Conservation (phyloP, 1,140 invertebrate genomes). For the Arctopsyche grandis region DNA sequence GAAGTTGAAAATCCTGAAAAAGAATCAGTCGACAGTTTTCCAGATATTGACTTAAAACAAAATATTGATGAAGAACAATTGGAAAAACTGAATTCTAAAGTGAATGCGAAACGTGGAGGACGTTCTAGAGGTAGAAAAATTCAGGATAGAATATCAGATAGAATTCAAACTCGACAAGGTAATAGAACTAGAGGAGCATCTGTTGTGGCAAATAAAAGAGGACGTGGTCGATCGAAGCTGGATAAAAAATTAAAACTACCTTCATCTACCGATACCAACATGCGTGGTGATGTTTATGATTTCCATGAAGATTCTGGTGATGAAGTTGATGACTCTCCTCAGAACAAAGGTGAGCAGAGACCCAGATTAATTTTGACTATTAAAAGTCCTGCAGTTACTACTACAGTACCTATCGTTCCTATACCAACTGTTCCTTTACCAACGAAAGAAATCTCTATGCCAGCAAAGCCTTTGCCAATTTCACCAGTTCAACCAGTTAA, state of each 20-base stretch:
- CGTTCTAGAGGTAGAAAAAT: conserved; percentile 68
- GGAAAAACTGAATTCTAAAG: conserved; percentile 47
- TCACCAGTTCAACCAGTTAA: conserved; percentile 59
- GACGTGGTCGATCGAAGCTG: conserved; percentile 65
- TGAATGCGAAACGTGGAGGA: conserved; percentile 63
- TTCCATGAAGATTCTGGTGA: conserved; percentile 87
- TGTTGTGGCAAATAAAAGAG: conserved; percentile 59
- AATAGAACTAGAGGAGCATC: conserved; percentile 66
- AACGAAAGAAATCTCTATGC: conserved; percentile 47
- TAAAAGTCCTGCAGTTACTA: conserved; percentile 71
- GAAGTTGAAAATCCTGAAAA: conserved; percentile 38
- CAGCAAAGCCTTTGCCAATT: conserved; percentile 30
- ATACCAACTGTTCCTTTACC: conserved; percentile 26
- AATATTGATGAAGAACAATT: conserved; percentile 46
- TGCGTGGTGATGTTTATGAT: conserved; percentile 81
- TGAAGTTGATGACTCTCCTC: conserved; percentile 65
- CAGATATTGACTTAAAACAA: conserved; percentile 31
- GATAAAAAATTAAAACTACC: conserved; percentile 69
- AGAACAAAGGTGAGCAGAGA: conserved; percentile 67
- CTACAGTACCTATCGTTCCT: conserved; percentile 59
- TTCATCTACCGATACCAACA: conserved; percentile 60
- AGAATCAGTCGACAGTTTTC: conserved; percentile 43
- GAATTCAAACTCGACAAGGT: conserved; percentile 68
- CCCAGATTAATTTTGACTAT: conserved; percentile 83
- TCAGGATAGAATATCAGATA: conserved; percentile 61